Base-by-base conservation (phyloP, 2,888 invertebrate genomes). In the Microctonus aethiopoides region DNA sequence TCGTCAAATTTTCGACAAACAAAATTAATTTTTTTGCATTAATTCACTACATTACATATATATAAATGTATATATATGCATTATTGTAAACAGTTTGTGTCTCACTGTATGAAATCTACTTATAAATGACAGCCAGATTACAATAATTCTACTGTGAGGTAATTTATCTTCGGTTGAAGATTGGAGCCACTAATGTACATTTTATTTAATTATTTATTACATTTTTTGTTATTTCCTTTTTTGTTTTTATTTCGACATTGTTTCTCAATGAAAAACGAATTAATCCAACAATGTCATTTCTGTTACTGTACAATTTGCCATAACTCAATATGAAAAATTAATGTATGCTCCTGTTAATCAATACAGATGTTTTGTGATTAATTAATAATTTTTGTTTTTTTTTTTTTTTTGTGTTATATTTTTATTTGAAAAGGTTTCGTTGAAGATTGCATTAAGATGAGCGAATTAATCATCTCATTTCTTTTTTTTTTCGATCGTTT, bases 151-250 rank as follows among this genome's bases (percentile, higher is more conserved):
- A 68, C 63, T 68, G 36, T 57, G 74, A 74, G 74, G 72, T 75
- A 75, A n/a, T 26, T 61, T 46, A 54, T 75, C 71, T 74, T 74
- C 66, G 72, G 72, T 51, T 75, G 74, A 77, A 79, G 74, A 79
- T 78, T 78, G 77, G 78, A 78, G 76, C 77, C 71, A 74, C 68
- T 70, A 76, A 76, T 73, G 67, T 72, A 61, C 74, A 73, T 68
- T 41, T 34, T 36, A n/a, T 59, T 46, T 13, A n/a, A 62, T 52
- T n/a, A 29, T 24, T 63, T 16, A 16, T 34, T 26, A 13, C 16
- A n/a, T n/a, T 62, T 61, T 68, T 66, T n/a, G 32, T 57, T 39
- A 41, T 32, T 13, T 39, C 13, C 54, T 34, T 36, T 57, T 39
- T 39, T 20, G 54, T 34, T 32, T 57, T 39, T 22, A 16, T 20